Conservation (phyloP, 2,888 invertebrate species). For the Agrotis ipsilon region DNA sequence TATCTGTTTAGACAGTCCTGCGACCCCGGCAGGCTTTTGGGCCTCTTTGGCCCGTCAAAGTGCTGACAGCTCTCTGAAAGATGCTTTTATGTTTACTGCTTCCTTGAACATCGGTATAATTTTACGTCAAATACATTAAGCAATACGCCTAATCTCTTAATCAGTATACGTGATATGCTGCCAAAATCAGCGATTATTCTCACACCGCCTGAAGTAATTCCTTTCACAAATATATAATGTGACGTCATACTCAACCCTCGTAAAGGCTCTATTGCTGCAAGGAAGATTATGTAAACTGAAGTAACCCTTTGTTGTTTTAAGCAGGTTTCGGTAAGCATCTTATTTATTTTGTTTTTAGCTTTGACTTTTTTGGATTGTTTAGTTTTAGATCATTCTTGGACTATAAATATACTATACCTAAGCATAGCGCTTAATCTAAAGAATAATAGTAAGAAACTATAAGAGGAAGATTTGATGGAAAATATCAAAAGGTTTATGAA, state of each 20-base stretch:
- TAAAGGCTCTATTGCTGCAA: conserved; percentile 52
- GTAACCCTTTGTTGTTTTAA: conserved; percentile 74
- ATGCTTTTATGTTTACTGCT: neutral
- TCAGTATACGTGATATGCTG: conserved; percentile 59
- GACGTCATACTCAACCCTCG: conserved; percentile 58
- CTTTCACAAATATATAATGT: conserved; percentile 56
- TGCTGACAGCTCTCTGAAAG: too few species aligned
- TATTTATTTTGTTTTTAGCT: conserved; percentile 1
- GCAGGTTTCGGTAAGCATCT: conserved; percentile 55
- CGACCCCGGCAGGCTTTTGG: too few species aligned
- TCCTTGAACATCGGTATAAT: neutral
- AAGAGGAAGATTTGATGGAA: too few species aligned
- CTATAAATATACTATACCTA: too few species aligned
- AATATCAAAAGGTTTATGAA: too few species aligned
- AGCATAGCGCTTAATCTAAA: too few species aligned
- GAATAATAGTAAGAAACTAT: too few species aligned
- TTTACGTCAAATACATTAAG: neutral
- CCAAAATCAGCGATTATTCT: conserved; percentile 61
- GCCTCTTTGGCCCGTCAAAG: too few species aligned
- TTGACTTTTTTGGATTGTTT: neutral
- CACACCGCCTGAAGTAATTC: conserved; percentile 57
- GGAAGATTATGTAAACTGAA: conserved; percentile 68
- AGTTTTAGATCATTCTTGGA: neutral
- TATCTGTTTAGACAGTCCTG: too few species aligned
- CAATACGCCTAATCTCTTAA: conserved; percentile 36